Evolutionary conservation across 2,888 invertebrate species (phyloP).

Genomic region (Cerceris ruficornis): DNA sequence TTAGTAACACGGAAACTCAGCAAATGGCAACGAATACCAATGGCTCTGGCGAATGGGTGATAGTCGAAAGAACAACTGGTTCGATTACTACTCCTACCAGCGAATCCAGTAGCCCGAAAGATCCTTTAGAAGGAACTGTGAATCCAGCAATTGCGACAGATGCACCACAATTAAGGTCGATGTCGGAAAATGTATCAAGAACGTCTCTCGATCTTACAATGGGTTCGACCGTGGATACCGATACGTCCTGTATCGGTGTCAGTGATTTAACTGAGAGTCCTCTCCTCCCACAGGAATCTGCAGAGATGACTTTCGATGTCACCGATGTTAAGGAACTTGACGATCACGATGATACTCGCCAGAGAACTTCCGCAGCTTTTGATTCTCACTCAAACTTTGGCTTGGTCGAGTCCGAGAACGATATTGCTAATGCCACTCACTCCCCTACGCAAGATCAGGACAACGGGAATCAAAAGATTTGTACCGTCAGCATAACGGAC

Average conservation of each 20-base stretch:
- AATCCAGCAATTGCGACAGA: constrained; percentile 74
- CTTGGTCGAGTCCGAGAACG: constrained; percentile 27
- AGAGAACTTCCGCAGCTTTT: constrained; percentile 23
- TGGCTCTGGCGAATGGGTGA: constrained; percentile 76
- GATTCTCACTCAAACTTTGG: constrained; percentile 48
- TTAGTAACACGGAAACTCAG: constrained; percentile 72
- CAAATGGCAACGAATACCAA: constrained; percentile 70
- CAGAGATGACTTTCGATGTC: constrained; percentile 67
- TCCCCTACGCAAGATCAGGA: constrained; percentile 47
- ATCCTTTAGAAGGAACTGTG: constrained; percentile 68
- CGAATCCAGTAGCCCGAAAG: constrained; percentile 72
- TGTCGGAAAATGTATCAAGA: constrained; percentile 75
- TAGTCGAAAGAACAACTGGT: constrained; percentile 73
- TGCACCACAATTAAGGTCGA: constrained; percentile 68
- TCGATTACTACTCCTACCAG: constrained; percentile 73
- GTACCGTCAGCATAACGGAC: constrained; percentile 42
- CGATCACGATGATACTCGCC: constrained; percentile 42
- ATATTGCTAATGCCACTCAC: constrained; percentile 34
- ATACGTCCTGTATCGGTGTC: constrained; percentile 74
- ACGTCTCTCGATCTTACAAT: constrained; percentile 77
- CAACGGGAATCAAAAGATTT: constrained; percentile 67
- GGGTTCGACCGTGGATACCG: constrained; percentile 75
- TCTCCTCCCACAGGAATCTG: constrained; percentile 65
- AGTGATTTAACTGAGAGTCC: constrained; percentile 76
- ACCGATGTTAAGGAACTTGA: constrained; percentile 54